phyloP scores from a whole-genome alignment of 2,113 vertebrate genomes.

The Myotis davidii region DNA sequence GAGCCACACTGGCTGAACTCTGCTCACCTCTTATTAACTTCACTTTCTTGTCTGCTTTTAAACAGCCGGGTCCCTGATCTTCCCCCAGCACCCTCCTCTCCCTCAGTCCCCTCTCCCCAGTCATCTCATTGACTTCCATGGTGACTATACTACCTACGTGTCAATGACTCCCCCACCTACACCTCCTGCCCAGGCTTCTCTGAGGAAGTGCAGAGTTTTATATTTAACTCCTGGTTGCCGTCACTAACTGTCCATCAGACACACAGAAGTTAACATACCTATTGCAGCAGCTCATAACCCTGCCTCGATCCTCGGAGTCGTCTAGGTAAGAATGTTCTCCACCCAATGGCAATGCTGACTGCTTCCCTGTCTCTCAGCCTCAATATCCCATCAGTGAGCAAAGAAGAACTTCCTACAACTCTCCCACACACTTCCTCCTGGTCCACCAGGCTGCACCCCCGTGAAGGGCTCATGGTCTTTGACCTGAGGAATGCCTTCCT shows the following conservation, averaged over 20 bases:
- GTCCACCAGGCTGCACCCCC: fast-evolving
- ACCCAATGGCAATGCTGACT: not conserved
- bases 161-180: not conserved
- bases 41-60: not conserved
- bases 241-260: too few species aligned
- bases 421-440: not conserved
- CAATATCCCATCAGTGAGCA: not conserved
- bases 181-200: not conserved
- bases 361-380: not conserved
- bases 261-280: too few species aligned
- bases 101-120: not conserved
- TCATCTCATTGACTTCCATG: not conserved
- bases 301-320: not conserved
- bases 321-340: not conserved
- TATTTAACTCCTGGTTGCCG: not conserved
- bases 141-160: not conserved
- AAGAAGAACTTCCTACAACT: not conserved
- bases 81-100: not conserved
- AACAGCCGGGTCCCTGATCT: not conserved
- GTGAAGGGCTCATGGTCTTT: not conserved
- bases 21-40: too few species aligned
- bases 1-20: not conserved
- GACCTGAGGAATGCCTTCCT: not conserved
- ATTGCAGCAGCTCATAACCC: not conserved
- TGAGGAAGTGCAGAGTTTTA: not conserved